Percentiles rank a stretch among this genome's conserved stretches.
phyloP scores from a whole-genome alignment of 2,797 vertebrate species.

The Pangasius mekongensis region DNA sequence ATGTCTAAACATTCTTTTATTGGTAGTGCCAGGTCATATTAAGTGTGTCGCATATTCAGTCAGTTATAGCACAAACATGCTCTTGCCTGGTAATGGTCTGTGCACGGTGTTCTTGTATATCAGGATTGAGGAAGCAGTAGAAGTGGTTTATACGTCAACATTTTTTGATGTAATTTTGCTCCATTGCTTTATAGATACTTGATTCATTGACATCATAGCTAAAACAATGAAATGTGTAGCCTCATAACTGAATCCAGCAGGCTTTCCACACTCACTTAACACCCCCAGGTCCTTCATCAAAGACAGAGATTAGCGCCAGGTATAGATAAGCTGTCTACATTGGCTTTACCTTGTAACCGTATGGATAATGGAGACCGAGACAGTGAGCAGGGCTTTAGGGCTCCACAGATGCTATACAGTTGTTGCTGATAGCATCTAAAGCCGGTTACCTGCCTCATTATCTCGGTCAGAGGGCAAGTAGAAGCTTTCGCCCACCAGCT shows the following conservation, averaged over 20 bases:
- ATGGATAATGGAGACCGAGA: conserved; percentile 64
- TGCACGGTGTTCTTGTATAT: background rate
- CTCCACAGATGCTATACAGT: conserved; percentile 60
- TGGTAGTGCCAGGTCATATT: background rate
- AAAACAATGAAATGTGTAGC: background rate
- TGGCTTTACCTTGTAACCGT: background rate
- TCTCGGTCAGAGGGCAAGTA: conserved; percentile 68
- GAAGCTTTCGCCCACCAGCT: conserved; percentile 42
- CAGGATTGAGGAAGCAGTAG: background rate
- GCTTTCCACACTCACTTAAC: background rate
- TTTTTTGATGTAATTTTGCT: background rate
- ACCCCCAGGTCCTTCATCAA: conserved; percentile 21
- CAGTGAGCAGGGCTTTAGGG: conserved; percentile 64
- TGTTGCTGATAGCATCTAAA: conserved; percentile 71
- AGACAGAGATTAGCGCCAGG: conserved; percentile 61
- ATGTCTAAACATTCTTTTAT: conserved; percentile 8
- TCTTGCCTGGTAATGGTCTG: background rate
- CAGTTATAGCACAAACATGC: background rate
- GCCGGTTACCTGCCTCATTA: conserved; percentile 76
- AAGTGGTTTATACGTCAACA: background rate
- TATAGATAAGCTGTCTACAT: conserved; percentile 59
- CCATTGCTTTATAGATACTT: background rate
- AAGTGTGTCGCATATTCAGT: background rate
- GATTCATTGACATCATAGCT: background rate
- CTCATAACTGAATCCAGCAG: background rate